Evolutionary conservation across 2,888 invertebrate genomes (phyloP).

Genomic region (Athalia circularis): DNA sequence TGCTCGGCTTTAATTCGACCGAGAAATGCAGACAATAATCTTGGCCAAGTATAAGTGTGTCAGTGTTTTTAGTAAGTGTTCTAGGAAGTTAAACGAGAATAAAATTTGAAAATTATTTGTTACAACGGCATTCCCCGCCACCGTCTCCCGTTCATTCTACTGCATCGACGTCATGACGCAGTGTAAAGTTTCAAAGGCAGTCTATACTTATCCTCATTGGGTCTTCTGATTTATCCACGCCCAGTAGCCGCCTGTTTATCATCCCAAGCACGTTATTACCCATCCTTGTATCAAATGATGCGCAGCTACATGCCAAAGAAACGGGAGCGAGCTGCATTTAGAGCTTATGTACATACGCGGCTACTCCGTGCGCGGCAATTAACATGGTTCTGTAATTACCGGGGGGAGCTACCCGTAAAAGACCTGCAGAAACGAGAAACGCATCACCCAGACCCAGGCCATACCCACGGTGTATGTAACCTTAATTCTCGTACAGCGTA

Average conservation of each 20-base stretch:
- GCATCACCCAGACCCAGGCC: not conserved
- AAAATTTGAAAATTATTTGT: conserved; percentile 35
- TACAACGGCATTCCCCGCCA: not conserved
- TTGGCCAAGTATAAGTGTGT: not conserved
- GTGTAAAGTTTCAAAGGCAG: conserved; percentile 47
- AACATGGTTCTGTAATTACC: conserved; percentile 34
- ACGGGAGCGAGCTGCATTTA: conserved; percentile 36
- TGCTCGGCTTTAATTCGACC: conserved; percentile 11
- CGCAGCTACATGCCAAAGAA: conserved; percentile 44
- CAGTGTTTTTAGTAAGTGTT: not conserved
- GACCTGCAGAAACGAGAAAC: conserved; percentile 23
- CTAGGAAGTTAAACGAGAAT: conserved; percentile 3
- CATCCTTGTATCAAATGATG: conserved; percentile 63
- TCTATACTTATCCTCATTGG: conserved; percentile 50
- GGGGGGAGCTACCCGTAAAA: not conserved
- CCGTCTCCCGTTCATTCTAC: not conserved
- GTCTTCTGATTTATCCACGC: conserved; percentile 70
- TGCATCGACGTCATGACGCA: conserved; percentile 19
- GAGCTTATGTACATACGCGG: conserved; percentile 31
- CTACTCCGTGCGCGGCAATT: conserved; percentile 18
- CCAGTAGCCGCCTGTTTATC: conserved; percentile 71
- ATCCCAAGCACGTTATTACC: conserved; percentile 68
- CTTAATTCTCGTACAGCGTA: too few relatives aligned
- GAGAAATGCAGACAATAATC: conserved; percentile 20
- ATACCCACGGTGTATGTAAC: too few relatives aligned